Conservation (phyloP, 2,797 vertebrate species). For the Enteromius viviparus region DNA sequence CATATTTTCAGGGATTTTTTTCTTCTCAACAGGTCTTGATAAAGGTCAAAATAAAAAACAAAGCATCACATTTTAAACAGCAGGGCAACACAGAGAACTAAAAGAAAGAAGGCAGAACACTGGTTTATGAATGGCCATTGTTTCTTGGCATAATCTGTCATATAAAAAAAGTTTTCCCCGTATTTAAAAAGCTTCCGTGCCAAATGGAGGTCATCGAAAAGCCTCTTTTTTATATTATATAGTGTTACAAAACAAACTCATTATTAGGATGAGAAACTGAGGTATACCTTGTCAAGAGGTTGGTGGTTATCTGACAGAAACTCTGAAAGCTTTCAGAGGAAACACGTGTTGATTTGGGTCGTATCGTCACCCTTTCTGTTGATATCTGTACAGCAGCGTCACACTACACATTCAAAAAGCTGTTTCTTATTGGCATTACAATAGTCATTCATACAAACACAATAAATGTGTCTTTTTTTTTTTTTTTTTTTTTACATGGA, state of each 20-base stretch:
- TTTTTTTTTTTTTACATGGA: constrained; percentile 65
- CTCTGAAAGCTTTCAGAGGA: constrained; percentile 74
- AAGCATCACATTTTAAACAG: constrained; percentile 68
- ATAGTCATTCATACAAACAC: constrained; percentile 87
- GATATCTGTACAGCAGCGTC: constrained; percentile 88
- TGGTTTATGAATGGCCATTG: constrained; percentile 83
- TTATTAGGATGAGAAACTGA: constrained; percentile 86
- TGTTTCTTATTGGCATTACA: constrained; percentile 92
- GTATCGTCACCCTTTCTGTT: constrained; percentile 66
- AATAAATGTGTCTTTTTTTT: constrained; percentile 77
- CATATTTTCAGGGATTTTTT: constrained; percentile 67
- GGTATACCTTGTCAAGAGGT: constrained; percentile 96
- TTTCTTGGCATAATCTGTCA: constrained; percentile 78
- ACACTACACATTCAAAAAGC: constrained; percentile 94
- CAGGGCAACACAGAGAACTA: constrained; percentile 67
- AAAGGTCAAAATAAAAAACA: constrained; percentile 55
- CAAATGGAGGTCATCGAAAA: constrained; percentile 79
- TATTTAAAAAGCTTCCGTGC: constrained; percentile 78
- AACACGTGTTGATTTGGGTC: constrained; percentile 62
- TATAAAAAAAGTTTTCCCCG: constrained; percentile 66
- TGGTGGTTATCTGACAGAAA: constrained; percentile 79
- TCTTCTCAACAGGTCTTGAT: constrained; percentile 59
- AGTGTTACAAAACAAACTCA: constrained; percentile 85
- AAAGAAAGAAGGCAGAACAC: constrained; percentile 79
- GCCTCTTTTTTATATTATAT: constrained; percentile 75